These are phyloP conservation scores for Trachelus tabidus DNA, from an alignment of 2,888 invertebrate genomes.

Conservation along the genomic window DNA sequence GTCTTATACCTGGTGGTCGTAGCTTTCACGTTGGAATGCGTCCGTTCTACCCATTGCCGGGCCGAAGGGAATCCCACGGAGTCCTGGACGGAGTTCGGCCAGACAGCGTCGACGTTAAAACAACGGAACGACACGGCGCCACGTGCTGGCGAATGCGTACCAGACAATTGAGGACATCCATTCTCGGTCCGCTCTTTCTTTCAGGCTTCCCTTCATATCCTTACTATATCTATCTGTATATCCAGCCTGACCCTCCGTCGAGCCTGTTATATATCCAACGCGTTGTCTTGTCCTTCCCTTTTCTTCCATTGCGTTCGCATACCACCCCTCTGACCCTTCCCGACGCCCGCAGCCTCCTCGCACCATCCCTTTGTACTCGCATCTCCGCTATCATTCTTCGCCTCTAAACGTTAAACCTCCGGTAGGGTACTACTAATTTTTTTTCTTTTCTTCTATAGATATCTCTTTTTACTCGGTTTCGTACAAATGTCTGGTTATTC, in stretches of 20 bases:
- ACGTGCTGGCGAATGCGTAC: slow-evolving; percentile 26
- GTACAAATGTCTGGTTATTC: not conserved
- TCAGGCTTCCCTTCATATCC: slow-evolving; percentile 17
- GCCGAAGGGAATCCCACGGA: not conserved
- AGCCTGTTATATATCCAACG: not conserved
- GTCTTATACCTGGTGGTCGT: slow-evolving; percentile 1
- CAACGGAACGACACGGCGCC: slow-evolving; percentile 17
- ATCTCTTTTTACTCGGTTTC: not conserved
- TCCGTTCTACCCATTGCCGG: slow-evolving; percentile 27
- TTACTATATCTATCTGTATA: slow-evolving; percentile 26
- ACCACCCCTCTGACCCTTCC: not conserved
- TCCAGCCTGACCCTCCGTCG: not conserved
- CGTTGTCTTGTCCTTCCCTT: not conserved
- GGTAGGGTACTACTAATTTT: not conserved
- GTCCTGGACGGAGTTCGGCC: not conserved
- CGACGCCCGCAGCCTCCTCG: not conserved
- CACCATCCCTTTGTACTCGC: not conserved
- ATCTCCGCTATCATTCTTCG: not conserved
- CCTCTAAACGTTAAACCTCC: not conserved
- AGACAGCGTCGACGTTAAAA: slow-evolving; percentile 4
- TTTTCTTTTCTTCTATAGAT: not conserved
- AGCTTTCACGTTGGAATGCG: slow-evolving; percentile 28
- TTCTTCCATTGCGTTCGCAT: not conserved
- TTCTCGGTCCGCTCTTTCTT: slow-evolving; percentile 21
- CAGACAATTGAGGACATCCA: slow-evolving; percentile 39